These are phyloP conservation scores for Passer montanus DNA, from an alignment of 2,113 vertebrate genomes.

Conservation along the genomic window DNA sequence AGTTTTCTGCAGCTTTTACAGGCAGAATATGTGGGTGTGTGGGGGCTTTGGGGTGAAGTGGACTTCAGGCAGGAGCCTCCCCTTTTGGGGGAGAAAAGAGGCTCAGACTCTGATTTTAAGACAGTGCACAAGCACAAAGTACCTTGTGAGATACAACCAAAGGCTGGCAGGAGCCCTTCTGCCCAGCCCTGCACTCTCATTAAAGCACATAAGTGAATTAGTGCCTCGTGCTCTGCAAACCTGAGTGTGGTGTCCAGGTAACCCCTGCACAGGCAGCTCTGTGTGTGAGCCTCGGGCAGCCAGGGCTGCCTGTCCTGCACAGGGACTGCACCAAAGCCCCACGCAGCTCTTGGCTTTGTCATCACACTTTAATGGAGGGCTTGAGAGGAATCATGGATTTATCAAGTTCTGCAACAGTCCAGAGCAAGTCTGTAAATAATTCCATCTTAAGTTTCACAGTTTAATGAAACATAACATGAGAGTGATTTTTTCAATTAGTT, in stretches of 20 bases:
- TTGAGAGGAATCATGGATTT: background rate
- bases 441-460: background rate
- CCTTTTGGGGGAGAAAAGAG: background rate
- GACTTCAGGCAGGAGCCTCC: background rate
- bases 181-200: background rate
- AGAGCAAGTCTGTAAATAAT: background rate
- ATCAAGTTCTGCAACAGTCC: background rate
- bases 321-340: background rate
- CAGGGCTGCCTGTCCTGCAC: background rate
- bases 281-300: background rate
- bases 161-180: background rate
- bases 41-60: background rate
- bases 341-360: background rate
- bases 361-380: background rate
- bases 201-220: background rate
- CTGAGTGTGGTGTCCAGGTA: background rate
- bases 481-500: background rate
- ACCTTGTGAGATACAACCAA: background rate
- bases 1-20: background rate
- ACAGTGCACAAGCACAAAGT: background rate
- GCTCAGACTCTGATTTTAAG: background rate
- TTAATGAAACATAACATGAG: slow-evolving; percentile 2
- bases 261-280: background rate
- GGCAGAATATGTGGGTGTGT: background rate
- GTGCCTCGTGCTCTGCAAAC: fast-evolving